Evolutionary conservation across 2,113 vertebrate genomes (phyloP).

Genomic region (Sapajus apella): DNA sequence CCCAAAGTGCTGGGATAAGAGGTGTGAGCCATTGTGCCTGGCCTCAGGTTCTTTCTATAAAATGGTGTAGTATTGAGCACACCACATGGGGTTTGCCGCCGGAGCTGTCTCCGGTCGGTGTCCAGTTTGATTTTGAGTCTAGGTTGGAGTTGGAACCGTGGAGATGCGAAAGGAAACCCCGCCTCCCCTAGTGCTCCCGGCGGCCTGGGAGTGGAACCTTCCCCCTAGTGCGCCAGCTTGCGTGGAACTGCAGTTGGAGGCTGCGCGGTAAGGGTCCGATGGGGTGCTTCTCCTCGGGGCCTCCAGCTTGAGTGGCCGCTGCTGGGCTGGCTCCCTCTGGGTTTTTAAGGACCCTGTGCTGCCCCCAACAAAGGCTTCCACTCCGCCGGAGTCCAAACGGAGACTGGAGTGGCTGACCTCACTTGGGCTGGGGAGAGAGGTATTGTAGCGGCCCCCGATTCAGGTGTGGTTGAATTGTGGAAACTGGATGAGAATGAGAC

Average conservation of each 20-base stretch:
- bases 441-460: slow-evolving; percentile 92
- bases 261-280: slow-evolving; percentile 91
- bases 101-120: rapidly evolving
- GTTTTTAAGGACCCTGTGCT: slow-evolving; percentile 91
- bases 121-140: neutral
- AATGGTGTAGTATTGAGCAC: too few relatives aligned
- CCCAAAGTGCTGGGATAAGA: too few relatives aligned
- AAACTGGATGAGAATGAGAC: slow-evolving; percentile 94
- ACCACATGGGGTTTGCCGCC: neutral
- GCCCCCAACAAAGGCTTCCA: slow-evolving; percentile 96
- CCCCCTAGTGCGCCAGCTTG: slow-evolving; percentile 93
- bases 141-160: neutral
- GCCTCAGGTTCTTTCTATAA: too few relatives aligned
- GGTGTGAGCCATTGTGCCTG: too few relatives aligned
- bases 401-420: slow-evolving; percentile 92
- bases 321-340: slow-evolving; percentile 96
- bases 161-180: slow-evolving; percentile 75
- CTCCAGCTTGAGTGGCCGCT: slow-evolving; percentile 92
- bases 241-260: slow-evolving; percentile 94
- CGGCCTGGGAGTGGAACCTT: slow-evolving; percentile 87
- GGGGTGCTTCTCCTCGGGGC: slow-evolving; percentile 92
- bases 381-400: slow-evolving; percentile 95
- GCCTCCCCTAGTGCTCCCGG: slow-evolving; percentile 20
- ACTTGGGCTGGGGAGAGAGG: slow-evolving; percentile 91
- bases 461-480: slow-evolving; percentile 97